A percentile compares a stretch with the other conserved stretches of the same genome.
Conservation (phyloP, 1,140 invertebrate species). For the Diabrotica undecimpunctata region DNA sequence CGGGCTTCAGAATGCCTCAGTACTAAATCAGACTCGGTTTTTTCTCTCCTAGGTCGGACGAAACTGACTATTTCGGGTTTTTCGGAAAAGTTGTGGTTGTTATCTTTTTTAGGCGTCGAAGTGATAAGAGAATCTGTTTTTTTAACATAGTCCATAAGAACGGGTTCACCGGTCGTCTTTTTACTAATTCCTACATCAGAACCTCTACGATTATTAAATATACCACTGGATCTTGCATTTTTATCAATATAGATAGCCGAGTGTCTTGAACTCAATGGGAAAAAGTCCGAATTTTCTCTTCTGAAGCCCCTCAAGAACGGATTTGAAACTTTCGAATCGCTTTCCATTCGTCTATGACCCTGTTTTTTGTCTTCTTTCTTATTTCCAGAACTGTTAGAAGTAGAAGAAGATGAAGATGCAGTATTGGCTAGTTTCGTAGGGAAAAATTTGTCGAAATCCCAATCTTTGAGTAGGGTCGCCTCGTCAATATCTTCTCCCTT, state of each 20-base stretch:
- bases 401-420: constrained; percentile 46
- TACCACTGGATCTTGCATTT: constrained; percentile 57
- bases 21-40: constrained; percentile 81
- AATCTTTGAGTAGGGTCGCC: constrained; percentile 72
- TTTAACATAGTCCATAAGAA: constrained; percentile 68
- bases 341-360: constrained; percentile 61
- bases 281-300: constrained; percentile 77
- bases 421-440: constrained; percentile 51
- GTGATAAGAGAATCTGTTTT: constrained; percentile 48
- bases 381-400: constrained; percentile 47
- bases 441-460: constrained; percentile 81
- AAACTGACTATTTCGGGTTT: constrained; percentile 26
- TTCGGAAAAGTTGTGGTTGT: background rate
- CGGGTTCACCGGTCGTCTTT: constrained; percentile 59
- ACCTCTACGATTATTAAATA: constrained; percentile 62
- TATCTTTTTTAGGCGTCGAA: constrained; percentile 25
- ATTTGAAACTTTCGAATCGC: constrained; percentile 62
- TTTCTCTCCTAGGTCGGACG: constrained; percentile 70
- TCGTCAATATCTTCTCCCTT: constrained; percentile 60
- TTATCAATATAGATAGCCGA: constrained; percentile 63
- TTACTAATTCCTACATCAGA: constrained; percentile 52
- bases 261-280: constrained; percentile 65
- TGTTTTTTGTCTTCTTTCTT: constrained; percentile 46
- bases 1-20: constrained; percentile 57
- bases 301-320: constrained; percentile 73